Evolutionary conservation across 2,797 vertebrate genomes (phyloP).

Genomic region (Rhynchonycteris naso): DNA sequence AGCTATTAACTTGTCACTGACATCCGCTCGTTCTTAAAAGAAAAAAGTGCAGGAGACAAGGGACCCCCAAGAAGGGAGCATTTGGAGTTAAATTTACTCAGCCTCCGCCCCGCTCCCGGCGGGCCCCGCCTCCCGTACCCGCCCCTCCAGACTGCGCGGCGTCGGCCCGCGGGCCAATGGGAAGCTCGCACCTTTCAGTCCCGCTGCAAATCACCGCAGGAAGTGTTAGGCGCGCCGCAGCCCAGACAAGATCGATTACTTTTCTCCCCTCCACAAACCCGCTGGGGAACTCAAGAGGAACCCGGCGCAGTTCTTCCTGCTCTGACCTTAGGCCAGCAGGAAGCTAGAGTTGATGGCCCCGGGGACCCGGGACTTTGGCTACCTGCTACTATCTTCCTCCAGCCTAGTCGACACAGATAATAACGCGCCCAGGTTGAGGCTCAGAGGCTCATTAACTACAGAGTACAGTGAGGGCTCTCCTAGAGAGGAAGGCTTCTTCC

Average conservation of each 20-base stretch:
- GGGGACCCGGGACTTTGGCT: background rate
- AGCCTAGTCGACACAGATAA: background rate
- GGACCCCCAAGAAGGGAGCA: conserved; percentile 81
- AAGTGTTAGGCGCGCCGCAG: conserved; percentile 80
- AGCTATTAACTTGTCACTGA: conserved; percentile 83
- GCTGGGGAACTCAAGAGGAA: fast-evolving
- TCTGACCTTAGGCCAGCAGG: background rate
- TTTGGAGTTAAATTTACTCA: background rate
- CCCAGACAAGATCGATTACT: conserved; percentile 81
- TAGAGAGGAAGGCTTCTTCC: background rate
- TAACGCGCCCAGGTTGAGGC: background rate
- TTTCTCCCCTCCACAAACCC: background rate
- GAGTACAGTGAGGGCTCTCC: background rate
- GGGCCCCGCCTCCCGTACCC: conserved; percentile 75
- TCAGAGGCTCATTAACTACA: conserved; percentile 38
- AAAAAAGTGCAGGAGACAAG: background rate
- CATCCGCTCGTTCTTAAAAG: conserved; percentile 85
- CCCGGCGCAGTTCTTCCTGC: fast-evolving
- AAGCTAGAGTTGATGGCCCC: background rate
- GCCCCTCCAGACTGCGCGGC: conserved; percentile 90
- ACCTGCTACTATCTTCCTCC: background rate
- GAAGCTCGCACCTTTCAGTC: conserved; percentile 86
- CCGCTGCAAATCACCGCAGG: conserved; percentile 84
- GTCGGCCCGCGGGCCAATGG: conserved; percentile 86
- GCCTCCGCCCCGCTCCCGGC: background rate